A percentile compares a stretch with the other conserved stretches of the same genome.
Evolutionary conservation across 2,797 vertebrate species (phyloP).

Genomic region (Amphiprion clarkii): DNA sequence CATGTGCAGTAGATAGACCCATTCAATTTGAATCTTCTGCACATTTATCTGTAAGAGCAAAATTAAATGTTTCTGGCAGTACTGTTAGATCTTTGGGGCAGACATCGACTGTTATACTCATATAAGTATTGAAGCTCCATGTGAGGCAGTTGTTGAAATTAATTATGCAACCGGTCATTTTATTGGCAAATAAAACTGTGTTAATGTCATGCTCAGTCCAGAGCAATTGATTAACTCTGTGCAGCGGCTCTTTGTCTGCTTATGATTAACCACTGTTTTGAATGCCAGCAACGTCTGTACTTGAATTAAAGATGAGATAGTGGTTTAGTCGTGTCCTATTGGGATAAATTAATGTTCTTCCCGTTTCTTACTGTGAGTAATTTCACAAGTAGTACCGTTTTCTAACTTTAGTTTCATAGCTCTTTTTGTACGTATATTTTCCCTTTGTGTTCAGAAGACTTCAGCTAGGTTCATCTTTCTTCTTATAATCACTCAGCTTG

Average conservation of each 20-base stretch:
- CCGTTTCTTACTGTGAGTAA: slow-evolving; percentile 41
- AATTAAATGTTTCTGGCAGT: slow-evolving; percentile 16
- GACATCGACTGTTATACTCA: slow-evolving; percentile 1
- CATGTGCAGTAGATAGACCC: slow-evolving; percentile 4
- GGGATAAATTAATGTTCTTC: slow-evolving; percentile 50
- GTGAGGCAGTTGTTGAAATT: slow-evolving; percentile 23
- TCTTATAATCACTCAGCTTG: background rate
- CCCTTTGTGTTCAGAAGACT: background rate
- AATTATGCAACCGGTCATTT: slow-evolving; percentile 27
- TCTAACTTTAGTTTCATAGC: background rate
- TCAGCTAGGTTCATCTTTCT: background rate
- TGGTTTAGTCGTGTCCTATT: slow-evolving; percentile 43
- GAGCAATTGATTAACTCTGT: slow-evolving; percentile 42
- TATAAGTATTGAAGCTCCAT: slow-evolving; percentile 11
- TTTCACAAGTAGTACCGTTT: slow-evolving; percentile 4
- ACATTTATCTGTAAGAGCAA: background rate
- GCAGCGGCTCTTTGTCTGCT: slow-evolving; percentile 25
- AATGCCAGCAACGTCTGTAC: slow-evolving; percentile 28
- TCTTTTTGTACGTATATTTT: background rate
- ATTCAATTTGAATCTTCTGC: background rate
- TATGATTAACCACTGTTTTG: slow-evolving; percentile 49
- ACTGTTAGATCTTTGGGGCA: slow-evolving; percentile 23
- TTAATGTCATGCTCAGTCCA: slow-evolving; percentile 40
- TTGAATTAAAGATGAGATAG: slow-evolving; percentile 27
- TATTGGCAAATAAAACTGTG: slow-evolving; percentile 23